Base-by-base conservation (phyloP, 2,888 invertebrate genomes). In the Aphodius granarius region DNA sequence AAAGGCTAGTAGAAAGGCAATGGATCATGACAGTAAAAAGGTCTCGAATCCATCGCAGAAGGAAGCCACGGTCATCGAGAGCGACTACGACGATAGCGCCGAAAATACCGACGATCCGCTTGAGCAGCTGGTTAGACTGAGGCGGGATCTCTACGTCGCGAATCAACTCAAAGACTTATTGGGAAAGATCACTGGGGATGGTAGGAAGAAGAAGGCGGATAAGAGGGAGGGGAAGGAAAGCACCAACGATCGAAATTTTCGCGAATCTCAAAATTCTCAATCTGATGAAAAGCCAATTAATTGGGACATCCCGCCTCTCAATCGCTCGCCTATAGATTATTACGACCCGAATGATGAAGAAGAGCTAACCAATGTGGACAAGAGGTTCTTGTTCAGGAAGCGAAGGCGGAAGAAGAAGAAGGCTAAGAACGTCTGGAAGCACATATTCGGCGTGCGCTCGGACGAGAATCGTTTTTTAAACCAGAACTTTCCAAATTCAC, bases 401-500 rank as follows among this genome's bases (percentile, higher is more conserved):
- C 74, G 66, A 9, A 78, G 73, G 63, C 75, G 77, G 63, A 79
- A 78, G 73, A 78, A 74, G 18, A 79, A 79, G 72, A 79, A 81
- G 20, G 77, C 79, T 43, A 78, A 78, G 72, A 73, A 20, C 62
- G 73, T 81, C 43, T 82, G 82, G 82, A 79, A 78, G 65, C 79
- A 79, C 62, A 64, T 82, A 43, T 82, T 81, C 75, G 82, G 82
- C 3, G 63, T 76, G 5, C 73, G 65, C 23, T 66, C 66, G 16
- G 75, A 78, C 21, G 78, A 77, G 19, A 78, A 80, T 74, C 80
- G 80, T 82, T 82, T 82, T 82, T 82, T 82, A 82, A 80, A 81
- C 80, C 79, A 78, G 72, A 72, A 78, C 74, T 74, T 75, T 78
- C 81, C 75, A 82, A 82, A 82, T 82, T 82, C 78, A 62, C 78